phyloP scores from a whole-genome alignment of 1,140 invertebrate species.

The Trachymyrmex septentrionalis region DNA sequence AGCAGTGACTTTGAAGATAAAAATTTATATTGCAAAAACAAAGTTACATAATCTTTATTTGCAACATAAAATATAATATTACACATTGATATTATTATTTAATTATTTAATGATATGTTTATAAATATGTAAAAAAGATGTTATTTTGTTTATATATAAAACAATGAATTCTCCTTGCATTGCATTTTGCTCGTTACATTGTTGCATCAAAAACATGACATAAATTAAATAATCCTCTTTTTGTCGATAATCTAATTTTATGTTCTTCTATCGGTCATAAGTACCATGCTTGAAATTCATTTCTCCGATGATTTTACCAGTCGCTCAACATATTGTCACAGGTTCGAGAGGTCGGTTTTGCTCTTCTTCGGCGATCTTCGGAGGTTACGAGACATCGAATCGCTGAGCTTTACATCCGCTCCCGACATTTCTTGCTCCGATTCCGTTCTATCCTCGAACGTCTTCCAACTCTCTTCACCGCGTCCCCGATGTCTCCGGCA shows the following conservation, averaged over 20 bases:
- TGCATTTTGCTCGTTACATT: not conserved
- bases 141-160: not conserved
- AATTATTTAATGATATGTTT: not conserved
- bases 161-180: not conserved
- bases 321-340: conserved; percentile 52
- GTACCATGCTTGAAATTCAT: conserved; percentile 46
- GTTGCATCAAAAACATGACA: not conserved
- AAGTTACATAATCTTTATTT: not conserved
- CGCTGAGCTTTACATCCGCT: conserved; percentile 66
- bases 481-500: conserved; percentile 28
- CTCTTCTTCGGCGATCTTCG: conserved; percentile 41
- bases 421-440: conserved; percentile 39
- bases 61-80: not conserved
- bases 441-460: conserved; percentile 55
- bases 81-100: not conserved
- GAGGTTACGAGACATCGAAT: conserved; percentile 59
- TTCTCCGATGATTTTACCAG: conserved; percentile 39
- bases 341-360: conserved; percentile 57
- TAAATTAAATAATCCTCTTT: not conserved
- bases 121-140: not conserved
- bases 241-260: not conserved
- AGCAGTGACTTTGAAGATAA: not conserved
- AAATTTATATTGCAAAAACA: not conserved
- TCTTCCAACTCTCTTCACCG: conserved; percentile 3
- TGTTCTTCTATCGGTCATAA: not conserved